Base-by-base conservation (phyloP, 2,888 invertebrate genomes). In the Hypolimnas misippus region DNA sequence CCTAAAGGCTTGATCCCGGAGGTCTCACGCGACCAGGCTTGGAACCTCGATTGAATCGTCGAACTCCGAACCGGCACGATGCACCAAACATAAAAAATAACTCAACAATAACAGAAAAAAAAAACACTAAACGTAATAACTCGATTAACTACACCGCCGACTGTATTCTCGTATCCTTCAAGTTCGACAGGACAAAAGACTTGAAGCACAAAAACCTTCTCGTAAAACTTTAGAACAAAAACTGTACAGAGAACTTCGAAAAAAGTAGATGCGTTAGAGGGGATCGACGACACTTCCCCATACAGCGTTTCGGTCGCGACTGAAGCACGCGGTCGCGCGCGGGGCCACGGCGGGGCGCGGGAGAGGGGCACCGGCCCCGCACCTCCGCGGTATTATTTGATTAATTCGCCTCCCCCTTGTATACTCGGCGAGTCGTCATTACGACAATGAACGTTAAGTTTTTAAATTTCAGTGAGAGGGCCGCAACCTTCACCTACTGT, bases 341-440 rank as follows among this genome's bases (percentile, higher is more conserved):
- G 70, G 80, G 75, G 76, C 76, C 68, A 77, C 75, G 70, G 73
- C 74, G 73, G 73, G 72, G 69, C 59, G 70, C 63, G 69, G 69
- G 67, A 62, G 46, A 64, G 65, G 78, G 76, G 77, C 74, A 71
- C 80, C 73, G 70, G 54, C 71, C 75, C 72, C 75, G 77, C 83
- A 76, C 87, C 89, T 79, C 87, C 83, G 87, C 87, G 83, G 89
- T 89, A 91, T 92, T 92, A 92, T 92, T 92, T 92, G 92, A 92
- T 92, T 92, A 92, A 92, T 92, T 92, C 88, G 89, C 90, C 90
- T 89, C 91, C 92, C 87, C 91, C 90, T 90, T 88, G 90, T 89
- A 90, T 87, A 88, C 86, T 87, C 87, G 85, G 82, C 81, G 84
- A 89, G 86, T 89, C 92, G 89, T 89, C 76, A 75, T 76, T 89